phyloP scores from a whole-genome alignment of 1,140 invertebrate genomes.

The Philotrypesis tridentata region DNA sequence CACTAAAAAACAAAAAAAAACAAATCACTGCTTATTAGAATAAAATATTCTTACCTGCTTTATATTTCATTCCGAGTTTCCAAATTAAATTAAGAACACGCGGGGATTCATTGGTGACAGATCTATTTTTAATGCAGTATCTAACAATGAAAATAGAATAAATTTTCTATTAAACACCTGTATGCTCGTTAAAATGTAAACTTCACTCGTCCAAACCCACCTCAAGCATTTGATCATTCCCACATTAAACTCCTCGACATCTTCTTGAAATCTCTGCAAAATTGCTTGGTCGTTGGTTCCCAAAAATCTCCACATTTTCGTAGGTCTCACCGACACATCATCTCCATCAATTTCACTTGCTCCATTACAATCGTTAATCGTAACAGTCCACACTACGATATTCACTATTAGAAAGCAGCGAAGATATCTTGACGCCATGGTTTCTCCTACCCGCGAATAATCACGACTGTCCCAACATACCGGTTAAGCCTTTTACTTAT shows the following conservation, averaged over 20 bases:
- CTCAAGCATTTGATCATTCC: slow-evolving; percentile 52
- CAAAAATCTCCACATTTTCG: slow-evolving; percentile 30
- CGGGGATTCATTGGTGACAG: slow-evolving; percentile 4
- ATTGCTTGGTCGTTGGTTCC: neutral
- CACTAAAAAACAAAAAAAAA: too few species aligned
- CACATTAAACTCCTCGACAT: slow-evolving; percentile 48
- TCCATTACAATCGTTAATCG: slow-evolving; percentile 5
- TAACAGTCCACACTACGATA: neutral
- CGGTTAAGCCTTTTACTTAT: slow-evolving; percentile 35
- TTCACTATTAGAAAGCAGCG: neutral
- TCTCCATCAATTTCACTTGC: neutral
- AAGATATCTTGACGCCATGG: neutral
- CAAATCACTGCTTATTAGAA: neutral
- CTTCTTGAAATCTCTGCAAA: slow-evolving; percentile 9
- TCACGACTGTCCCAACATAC: neutral
- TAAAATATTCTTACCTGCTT: slow-evolving; percentile 22
- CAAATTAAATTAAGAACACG: slow-evolving; percentile 51
- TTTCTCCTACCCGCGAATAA: neutral
- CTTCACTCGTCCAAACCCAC: slow-evolving; percentile 35
- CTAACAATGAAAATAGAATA: slow-evolving; percentile 1
- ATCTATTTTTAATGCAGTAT: slow-evolving; percentile 36
- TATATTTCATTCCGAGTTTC: slow-evolving; percentile 50
- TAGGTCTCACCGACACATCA: slow-evolving; percentile 7
- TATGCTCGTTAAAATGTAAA: neutral
- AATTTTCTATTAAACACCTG: neutral